Percentiles rank a stretch among this genome's conserved stretches.
phyloP scores from a whole-genome alignment of 64 coral and sea anemone genomes.

The Platygyra sinensis region DNA sequence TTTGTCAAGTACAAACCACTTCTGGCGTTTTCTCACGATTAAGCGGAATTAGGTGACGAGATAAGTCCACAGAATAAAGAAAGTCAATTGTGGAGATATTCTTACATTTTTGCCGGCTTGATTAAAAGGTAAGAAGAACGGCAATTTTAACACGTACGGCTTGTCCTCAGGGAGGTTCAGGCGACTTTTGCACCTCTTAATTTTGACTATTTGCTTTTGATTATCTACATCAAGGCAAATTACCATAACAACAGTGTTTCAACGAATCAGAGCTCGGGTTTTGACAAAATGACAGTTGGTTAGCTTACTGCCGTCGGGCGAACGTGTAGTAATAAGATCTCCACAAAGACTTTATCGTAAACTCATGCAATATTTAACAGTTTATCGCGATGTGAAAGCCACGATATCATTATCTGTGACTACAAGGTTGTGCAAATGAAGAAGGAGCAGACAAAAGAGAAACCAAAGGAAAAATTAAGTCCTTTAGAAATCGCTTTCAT shows the following conservation, averaged over 20 bases:
- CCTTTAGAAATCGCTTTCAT: background rate
- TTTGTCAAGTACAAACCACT: background rate
- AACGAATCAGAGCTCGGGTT: background rate
- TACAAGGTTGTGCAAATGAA: background rate
- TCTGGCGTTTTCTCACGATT: background rate
- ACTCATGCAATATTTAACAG: conserved; percentile 24
- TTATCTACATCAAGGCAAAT: conserved; percentile 9
- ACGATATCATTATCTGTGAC: background rate
- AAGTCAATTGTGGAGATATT: background rate
- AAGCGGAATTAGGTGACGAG: background rate
- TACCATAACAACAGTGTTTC: conserved; percentile 25
- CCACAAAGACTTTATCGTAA: conserved; percentile 5
- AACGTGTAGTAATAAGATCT: background rate
- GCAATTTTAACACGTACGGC: background rate
- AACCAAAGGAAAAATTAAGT: background rate
- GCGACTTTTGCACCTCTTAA: background rate
- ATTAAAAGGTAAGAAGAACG: background rate
- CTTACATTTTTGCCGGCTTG: conserved; percentile 28
- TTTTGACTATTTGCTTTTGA: conserved; percentile 30
- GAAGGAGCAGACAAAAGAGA: background rate
- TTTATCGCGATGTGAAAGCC: conserved; percentile 3
- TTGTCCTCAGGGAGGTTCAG: background rate
- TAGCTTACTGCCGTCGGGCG: background rate
- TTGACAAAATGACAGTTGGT: background rate
- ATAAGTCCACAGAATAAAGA: background rate